Conservation (phyloP, 1,140 invertebrate species). For the Aleiodes sp. region DNA sequence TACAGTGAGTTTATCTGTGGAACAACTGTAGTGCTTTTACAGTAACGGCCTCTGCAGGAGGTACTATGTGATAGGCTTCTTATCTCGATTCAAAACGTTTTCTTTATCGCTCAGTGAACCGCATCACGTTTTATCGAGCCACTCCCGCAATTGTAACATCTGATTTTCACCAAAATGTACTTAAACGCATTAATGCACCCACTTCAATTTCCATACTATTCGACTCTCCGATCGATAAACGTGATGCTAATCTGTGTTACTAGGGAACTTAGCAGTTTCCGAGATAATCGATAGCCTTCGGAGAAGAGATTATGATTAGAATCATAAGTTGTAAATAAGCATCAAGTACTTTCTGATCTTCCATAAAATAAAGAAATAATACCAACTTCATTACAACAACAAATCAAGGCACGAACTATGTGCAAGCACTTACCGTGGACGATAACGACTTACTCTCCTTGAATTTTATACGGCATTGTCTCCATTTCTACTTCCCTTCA, state of each 20-base stretch:
- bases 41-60: background rate
- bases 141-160: background rate
- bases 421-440: too few species aligned
- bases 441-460: too few species aligned
- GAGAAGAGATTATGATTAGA: too few species aligned
- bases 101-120: slow-evolving; percentile 25
- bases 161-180: slow-evolving; percentile 3
- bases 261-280: background rate
- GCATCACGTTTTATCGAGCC: slow-evolving; percentile 15
- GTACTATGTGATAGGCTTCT: slow-evolving; percentile 10
- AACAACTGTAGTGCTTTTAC: background rate
- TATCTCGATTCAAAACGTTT: slow-evolving; percentile 31
- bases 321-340: too few species aligned
- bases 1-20: background rate
- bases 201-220: background rate
- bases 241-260: slow-evolving; percentile 1
- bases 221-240: slow-evolving; percentile 11
- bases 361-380: too few species aligned
- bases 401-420: too few species aligned
- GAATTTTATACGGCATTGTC: background rate
- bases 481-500: too few species aligned
- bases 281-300: too few species aligned
- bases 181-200: slow-evolving; percentile 18
- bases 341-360: too few species aligned
- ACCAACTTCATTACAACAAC: too few species aligned